Evolutionary conservation across 2,888 invertebrate species (phyloP), one percentile per base, ranked within the genome.

Genomic region (Adelognathus sp.): DNA sequence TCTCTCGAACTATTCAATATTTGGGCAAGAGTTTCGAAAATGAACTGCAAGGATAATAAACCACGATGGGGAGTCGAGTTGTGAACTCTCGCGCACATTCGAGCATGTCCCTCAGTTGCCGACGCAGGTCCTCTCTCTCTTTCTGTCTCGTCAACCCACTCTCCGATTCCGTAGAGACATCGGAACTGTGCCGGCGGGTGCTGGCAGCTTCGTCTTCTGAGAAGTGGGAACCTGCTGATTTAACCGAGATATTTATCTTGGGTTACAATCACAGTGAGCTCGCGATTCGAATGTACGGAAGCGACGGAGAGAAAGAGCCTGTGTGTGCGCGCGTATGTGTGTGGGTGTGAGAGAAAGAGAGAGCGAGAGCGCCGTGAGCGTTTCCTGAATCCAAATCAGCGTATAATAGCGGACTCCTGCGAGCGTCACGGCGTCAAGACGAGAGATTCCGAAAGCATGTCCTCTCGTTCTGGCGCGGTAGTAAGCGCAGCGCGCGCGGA

Each of bases 181-280:
- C 46, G 11, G 46, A 50, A 24, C 46, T 50, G n/a, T n/a, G n/a
- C 21, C 46, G 46, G 46, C 4, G 56, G 60, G 74, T 70, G 74
- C 69, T 69, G 69, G 69, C 67, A 78, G 69, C 73, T 76, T 50
- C 78, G 63, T 52, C 74, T 61, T 70, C 74, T 70, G 78, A 79
- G 74, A 74, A 79, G 74, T 79, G 64, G 60, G 31, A 58, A 72
- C 70, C 66, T 71, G 50, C 79, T 82, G 84, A 86, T 85, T 84
- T 86, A 86, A 81, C 84, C 79, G 82, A 84, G 83, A 84, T 86
- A 85, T 86, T 86, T 86, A 86, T 85, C 84, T 86, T 86, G 82
- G 81, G 84, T 82, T 82, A 84, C 83, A 85, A 85, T 86, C 83
- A 83, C 81, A 80, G 74, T 77, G 71, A 76, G n/a, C n/a, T n/a